Evolutionary conservation across 2,888 invertebrate genomes (phyloP), one percentile per base, ranked within the genome.

Genomic region (Balanococcus diminutus): DNA sequence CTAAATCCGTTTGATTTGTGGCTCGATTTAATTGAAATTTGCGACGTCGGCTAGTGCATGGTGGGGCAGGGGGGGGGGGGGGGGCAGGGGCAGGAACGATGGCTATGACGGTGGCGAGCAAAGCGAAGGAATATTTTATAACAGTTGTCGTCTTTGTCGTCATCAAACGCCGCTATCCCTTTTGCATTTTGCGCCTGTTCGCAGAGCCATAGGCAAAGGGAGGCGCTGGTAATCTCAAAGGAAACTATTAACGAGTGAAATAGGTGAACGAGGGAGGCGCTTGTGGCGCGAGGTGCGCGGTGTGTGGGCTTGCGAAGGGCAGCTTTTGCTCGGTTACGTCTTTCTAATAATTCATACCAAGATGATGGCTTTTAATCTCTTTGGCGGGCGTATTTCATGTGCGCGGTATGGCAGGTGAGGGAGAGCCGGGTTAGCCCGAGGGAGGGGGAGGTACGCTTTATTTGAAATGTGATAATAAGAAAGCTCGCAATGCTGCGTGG

Each of bases 1-100:
- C 75, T 84, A 84, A 84, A 84, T 75, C 84, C 84, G 75, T 84
- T 84, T 84, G 84, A 84, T 84, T 84, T 84, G 84, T 84, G 84
- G 42, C 84, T 84, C 75, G 84, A 84, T 84, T 84, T 84, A 84
- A 84, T 84, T 84, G 84, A 84, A 84, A 84, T 72, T 84, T 75
- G 84, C 84, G 42, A 75, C 84, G 84, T 42, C 84, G 84, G 84
- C 79, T 75, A 79, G 36, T 25, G 16, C 39, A 6, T 28, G 3
- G 67, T 25, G 39, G 16, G 2, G 84, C 42, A 67, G 9, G 28
- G 31, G 25, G 19, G 67, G 36, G 16, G 2, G 32, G 8, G 32
- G 19, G n/a, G 75, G 75, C 4, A 31, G 32, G 75, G 32, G 32
- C 11, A 16, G 28, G 28, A 11, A n/a, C 36, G 32, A 36, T 4